Conservation (phyloP, 1,140 invertebrate species). For the Rhopalosiphum maidis region DNA sequence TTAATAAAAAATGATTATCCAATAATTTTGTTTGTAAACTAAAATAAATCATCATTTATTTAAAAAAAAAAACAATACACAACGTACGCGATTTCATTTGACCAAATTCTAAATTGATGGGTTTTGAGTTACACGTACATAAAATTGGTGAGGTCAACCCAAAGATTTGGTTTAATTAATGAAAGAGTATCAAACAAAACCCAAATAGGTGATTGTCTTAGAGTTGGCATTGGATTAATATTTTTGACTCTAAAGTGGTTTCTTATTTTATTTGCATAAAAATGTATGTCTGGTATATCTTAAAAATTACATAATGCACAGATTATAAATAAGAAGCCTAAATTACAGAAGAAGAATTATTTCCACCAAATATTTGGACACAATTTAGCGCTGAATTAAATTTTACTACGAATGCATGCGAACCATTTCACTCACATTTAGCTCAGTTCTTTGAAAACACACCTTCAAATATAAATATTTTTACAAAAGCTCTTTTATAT, state of each 20-base stretch:
- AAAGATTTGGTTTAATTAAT: background rate
- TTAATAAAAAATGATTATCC: no score
- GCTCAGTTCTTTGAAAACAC: no score
- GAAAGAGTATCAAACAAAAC: conserved; percentile 25
- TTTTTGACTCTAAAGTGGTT: background rate
- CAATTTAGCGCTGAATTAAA: background rate
- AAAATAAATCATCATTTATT: no score
- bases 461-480: no score
- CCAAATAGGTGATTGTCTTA: background rate
- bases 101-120: no score
- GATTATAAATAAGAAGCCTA: background rate
- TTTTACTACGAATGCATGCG: conserved; percentile 34
- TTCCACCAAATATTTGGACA: conserved; percentile 25
- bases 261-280: no score
- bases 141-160: no score
- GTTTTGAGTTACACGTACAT: no score
- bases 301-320: background rate
- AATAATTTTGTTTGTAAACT: no score
- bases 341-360: background rate
- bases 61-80: no score
- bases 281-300: background rate
- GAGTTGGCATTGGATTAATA: conserved; percentile 11
- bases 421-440: background rate
- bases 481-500: no score
- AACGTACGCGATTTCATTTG: no score